Evolutionary conservation across 2,888 invertebrate genomes (phyloP).

Genomic region (Diarsia rubi): DNA sequence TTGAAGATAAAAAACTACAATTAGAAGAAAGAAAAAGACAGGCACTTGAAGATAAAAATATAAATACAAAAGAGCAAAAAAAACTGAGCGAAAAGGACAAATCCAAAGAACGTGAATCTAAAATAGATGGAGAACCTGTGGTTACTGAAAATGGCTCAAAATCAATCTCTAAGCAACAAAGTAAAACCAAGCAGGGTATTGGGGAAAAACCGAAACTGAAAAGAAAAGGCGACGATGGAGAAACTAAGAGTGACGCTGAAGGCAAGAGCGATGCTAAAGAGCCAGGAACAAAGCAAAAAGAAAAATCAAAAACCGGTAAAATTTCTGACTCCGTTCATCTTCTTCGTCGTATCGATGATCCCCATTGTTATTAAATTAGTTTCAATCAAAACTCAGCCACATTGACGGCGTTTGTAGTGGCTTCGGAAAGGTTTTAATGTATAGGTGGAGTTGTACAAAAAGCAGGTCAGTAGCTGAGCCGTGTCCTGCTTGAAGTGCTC

Average conservation of each 20-base stretch:
- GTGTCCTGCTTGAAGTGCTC: background rate
- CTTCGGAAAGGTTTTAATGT: too few species aligned
- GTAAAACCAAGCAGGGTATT: background rate
- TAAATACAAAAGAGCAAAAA: background rate
- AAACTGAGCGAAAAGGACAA: background rate
- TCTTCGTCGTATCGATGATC: too few species aligned
- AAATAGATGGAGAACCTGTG: background rate
- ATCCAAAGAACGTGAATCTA: background rate
- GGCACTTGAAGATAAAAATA: slow-evolving; percentile 12
- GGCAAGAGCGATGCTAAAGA: too few species aligned
- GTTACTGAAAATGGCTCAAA: background rate
- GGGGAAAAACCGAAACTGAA: background rate
- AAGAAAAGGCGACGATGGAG: background rate
- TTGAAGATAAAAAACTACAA: slow-evolving; percentile 10
- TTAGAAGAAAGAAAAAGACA: slow-evolving; percentile 20
- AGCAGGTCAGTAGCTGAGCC: background rate
- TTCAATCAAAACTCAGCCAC: too few species aligned
- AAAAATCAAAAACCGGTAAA: too few species aligned
- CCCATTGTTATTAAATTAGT: too few species aligned
- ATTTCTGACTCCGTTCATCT: too few species aligned
- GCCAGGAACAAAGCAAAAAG: too few species aligned
- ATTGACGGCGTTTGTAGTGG: too few species aligned
- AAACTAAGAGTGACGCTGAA: too few species aligned
- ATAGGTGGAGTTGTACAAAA: too few species aligned
- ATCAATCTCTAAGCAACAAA: background rate